Base-by-base conservation (phyloP, 2,888 invertebrate species). In the Sarcophaga rosellei region DNA sequence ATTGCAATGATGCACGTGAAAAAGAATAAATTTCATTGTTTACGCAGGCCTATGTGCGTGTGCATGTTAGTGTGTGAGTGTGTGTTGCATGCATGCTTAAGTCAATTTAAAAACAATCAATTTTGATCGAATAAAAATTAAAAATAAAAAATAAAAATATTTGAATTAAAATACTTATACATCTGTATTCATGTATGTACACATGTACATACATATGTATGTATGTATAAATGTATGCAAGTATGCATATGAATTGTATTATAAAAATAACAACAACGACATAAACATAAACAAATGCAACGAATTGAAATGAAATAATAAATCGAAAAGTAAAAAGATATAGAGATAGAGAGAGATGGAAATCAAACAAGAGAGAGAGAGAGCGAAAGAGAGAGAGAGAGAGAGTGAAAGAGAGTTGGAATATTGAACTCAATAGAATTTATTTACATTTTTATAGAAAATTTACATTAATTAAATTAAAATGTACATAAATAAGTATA, bases 101-200 rank as follows among this genome's bases (percentile, higher is more conserved):
- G 86, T 86, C 86, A 86, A 86, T 86, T 84, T 84, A 78, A 81
- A 86, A 81, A 81, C 84, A 86, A 84, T 86, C 81, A 86, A 72
- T 86, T 81, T 53, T 81, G 66, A 63, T 84, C 57, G 70, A 62
- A 79, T 79, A 73, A 84, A 81, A 81, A 81, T 78, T 80, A 47
- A 47, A 47, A 12, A 63, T 47, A 15, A 4, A 66, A 35, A 4
- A n/a, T 20, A 66, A 66, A 66, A 72, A 72, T 44, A 45, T 44
- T 8, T 20, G 45, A 66, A 20, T 66, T 53, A 17, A 53, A 53
- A 53, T 53, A 53, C 17, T 12, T 20, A 44, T 44, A 66, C 35
- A 17, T 6, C 6, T 65, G 63, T 15, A 25, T 25, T 0, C 6
- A 10, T 25, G 25, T 25, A 65, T 35, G 35, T 35, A 65, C 25